Evolutionary conservation across 30 jellyfish, hydroid and myxozoan genomes (phyloP), one percentile per base, ranked within the genome.

Genomic region (Cassiopea xamachana): DNA sequence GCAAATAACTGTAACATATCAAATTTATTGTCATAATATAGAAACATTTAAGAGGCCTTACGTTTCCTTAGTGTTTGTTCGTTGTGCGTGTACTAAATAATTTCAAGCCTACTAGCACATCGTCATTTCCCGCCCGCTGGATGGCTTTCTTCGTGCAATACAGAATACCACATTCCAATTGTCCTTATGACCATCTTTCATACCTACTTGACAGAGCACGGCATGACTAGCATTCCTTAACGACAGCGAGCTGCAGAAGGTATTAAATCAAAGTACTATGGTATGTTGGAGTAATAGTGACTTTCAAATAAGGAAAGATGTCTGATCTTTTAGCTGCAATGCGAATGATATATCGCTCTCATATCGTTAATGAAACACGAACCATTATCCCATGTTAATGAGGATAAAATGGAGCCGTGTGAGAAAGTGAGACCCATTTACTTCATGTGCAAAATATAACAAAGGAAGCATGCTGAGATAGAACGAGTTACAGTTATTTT

Each of bases 91-190:
- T 14, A 62, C 74, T 27, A 62, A 62, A 62, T 62, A 62, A 62
- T 27, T 14, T 62, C 69, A 13, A 8, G 10, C 51, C 55, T 1
- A 5, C 58, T 7, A 15, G 1, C 55, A 2, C 4, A 1, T 39
- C 18, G 80, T 71, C 80, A 71, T 19, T 71, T 71, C 80, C 80
- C 80, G 80, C 80, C 19, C 80, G 74, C 43, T 62, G 4, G 74
- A 17, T 16, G n/a, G 55, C 80, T 7, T 71, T 71, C 80, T 71
- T 71, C 80, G 55, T 71, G 80, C 51, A 17, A 7, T 71, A 71
- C 58, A 71, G 6, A 67, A 19, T 67, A 13, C 46, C 46, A 67
- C 76, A 67, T 67, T 67, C 76, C 76, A 67, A 19, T 14, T 67
- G 76, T 19, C 15, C 46, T 67, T 15, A 67, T 13, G 18, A 67